Conservation (phyloP, 1,140 invertebrate species). For the Piezodorus guildinii region DNA sequence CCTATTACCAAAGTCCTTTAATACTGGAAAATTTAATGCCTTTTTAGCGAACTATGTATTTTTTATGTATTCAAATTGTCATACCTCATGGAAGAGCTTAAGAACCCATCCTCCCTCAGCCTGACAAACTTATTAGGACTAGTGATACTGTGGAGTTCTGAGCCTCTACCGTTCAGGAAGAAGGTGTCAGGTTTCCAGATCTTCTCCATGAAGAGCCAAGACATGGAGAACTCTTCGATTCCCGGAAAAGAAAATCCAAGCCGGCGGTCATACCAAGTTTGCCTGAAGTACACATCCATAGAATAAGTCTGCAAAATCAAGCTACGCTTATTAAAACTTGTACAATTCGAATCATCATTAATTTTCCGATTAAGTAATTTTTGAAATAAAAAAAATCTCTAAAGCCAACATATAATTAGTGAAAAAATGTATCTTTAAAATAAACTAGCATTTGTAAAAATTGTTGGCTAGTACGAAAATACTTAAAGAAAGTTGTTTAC, state of each 20-base stretch:
- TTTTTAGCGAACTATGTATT: neutral
- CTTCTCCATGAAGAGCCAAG: conserved; percentile 40
- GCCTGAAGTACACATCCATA: conserved; percentile 52
- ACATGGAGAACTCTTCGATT: conserved; percentile 37
- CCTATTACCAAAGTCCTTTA: conserved; percentile 31
- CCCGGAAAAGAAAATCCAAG: conserved; percentile 36
- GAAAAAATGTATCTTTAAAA: no score
- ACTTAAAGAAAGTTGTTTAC: no score
- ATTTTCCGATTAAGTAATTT: no score
- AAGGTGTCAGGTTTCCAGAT: conserved; percentile 54
- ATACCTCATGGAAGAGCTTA: conserved; percentile 54
- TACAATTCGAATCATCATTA: no score
- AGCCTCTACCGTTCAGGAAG: conserved; percentile 49
- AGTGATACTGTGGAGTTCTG: conserved; percentile 50
- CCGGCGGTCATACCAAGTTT: conserved; percentile 45
- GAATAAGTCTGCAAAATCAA: no score
- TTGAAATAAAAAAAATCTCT: no score
- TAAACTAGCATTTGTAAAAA: no score
- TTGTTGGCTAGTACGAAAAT: no score
- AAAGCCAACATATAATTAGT: no score
- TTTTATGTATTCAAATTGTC: no score
- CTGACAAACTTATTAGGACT: conserved; percentile 50
- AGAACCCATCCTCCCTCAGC: conserved; percentile 43
- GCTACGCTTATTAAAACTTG: no score
- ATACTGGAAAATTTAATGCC: no score